Evolutionary conservation across 2,113 vertebrate species (phyloP).

Genomic region (Sinocyclocheilus anshuiensis): DNA sequence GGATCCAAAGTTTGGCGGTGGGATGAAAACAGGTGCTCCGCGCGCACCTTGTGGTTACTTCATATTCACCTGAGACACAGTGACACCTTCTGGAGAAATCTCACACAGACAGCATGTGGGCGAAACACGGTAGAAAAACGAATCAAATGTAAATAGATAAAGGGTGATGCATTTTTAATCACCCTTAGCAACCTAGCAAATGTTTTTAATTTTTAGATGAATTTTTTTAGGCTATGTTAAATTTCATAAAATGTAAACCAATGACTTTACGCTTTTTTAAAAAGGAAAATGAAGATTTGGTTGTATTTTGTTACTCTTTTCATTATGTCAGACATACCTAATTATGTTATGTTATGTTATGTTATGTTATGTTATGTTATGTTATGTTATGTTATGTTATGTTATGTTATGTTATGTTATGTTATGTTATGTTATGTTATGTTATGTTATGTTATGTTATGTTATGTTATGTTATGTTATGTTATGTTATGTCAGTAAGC

Average conservation of each 20-base stretch:
- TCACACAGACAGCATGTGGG: not conserved
- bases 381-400: too few relatives aligned
- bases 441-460: too few relatives aligned
- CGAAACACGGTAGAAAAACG: too few relatives aligned
- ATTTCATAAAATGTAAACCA: not conserved
- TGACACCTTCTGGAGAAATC: conserved; percentile 37
- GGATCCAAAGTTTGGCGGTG: not conserved
- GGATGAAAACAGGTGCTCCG: not conserved
- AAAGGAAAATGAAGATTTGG: not conserved
- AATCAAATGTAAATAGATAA: too few relatives aligned
- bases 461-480: not conserved
- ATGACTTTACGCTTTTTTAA: not conserved
- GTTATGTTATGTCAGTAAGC: not conserved
- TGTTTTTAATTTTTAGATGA: too few relatives aligned
- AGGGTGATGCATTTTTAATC: too few relatives aligned
- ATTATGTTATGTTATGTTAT: not conserved
- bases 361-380: not conserved
- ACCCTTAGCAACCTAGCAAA: not conserved
- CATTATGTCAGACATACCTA: not conserved
- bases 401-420: too few relatives aligned
- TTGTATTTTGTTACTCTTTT: not conserved
- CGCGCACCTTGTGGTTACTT: not conserved
- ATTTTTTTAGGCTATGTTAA: not conserved
- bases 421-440: too few relatives aligned
- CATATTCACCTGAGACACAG: conserved; percentile 29